phyloP scores from a whole-genome alignment of 2,888 invertebrate genomes.

The Meteorus cinctellus region DNA sequence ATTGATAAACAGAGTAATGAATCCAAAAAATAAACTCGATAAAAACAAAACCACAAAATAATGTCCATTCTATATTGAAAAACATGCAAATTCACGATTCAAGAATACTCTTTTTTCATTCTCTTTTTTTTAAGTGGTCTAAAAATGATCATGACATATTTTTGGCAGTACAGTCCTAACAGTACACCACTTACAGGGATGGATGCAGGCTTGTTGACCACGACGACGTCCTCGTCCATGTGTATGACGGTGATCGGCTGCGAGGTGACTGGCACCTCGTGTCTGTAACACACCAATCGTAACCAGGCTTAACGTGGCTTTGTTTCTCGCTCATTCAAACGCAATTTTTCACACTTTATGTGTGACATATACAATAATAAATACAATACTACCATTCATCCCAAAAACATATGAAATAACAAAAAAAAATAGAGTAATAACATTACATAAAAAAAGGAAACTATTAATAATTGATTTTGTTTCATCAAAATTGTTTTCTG shows the following conservation, averaged over 20 bases:
- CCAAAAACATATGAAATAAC: not conserved
- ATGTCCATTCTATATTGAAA: no score
- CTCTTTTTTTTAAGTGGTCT: no score
- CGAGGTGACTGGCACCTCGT: slow-evolving; percentile 99
- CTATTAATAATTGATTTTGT: not conserved
- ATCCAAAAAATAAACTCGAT: no score
- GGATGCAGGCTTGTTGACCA: slow-evolving; percentile 99
- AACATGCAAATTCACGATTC: no score
- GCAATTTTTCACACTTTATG: slow-evolving; percentile 39
- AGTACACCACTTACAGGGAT: slow-evolving; percentile 98
- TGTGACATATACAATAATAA: slow-evolving; percentile 18
- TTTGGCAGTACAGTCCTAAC: slow-evolving; percentile 74
- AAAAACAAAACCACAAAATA: no score
- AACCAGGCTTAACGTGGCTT: slow-evolving; percentile 73
- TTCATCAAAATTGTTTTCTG: not conserved
- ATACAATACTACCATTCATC: slow-evolving; percentile 2
- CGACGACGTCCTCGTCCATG: slow-evolving; percentile 99
- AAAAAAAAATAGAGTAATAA: not conserved
- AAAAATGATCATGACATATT: slow-evolving; percentile 37
- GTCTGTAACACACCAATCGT: slow-evolving; percentile 84
- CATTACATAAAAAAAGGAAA: not conserved
- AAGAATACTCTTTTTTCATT: no score
- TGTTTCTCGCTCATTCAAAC: slow-evolving; percentile 52
- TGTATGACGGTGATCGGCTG: slow-evolving; percentile 97
- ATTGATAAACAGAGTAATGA: no score